These are phyloP conservation scores for Empidonax alnorum DNA, from an alignment of 2,113 vertebrate genomes.

Conservation along the genomic window DNA sequence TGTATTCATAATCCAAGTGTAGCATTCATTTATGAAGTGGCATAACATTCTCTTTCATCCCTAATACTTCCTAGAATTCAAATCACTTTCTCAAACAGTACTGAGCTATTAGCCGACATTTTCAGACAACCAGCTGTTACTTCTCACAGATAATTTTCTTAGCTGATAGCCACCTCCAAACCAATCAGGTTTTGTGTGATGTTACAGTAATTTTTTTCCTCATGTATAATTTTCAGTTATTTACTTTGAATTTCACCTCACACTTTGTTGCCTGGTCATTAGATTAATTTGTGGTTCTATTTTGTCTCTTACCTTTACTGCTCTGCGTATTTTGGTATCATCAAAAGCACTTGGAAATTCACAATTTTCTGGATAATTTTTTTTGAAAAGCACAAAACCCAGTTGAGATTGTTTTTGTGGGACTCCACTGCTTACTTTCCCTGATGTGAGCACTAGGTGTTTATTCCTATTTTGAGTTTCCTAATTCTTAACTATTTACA, in stretches of 20 bases:
- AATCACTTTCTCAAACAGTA: not conserved
- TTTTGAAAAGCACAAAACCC: not conserved
- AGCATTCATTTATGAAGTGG: not conserved
- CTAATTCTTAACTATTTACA: not conserved
- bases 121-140: not conserved
- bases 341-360: not conserved
- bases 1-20: not conserved
- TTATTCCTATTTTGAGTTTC: not conserved
- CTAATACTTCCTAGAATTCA: not conserved
- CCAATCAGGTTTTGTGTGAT: not conserved
- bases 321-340: not conserved
- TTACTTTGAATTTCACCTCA: not conserved
- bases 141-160: not conserved
- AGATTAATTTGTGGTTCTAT: not conserved
- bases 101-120: not conserved
- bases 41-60: not conserved
- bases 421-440: not conserved
- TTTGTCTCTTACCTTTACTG: not conserved
- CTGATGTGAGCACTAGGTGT: not conserved
- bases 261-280: not conserved
- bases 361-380: not conserved
- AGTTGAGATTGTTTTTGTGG: not conserved
- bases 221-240: not conserved
- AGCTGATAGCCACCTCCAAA: not conserved
- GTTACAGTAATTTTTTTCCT: not conserved